Evolutionary conservation across 1,140 invertebrate species (phyloP).

Genomic region (Pygmarrhopalites habei): DNA sequence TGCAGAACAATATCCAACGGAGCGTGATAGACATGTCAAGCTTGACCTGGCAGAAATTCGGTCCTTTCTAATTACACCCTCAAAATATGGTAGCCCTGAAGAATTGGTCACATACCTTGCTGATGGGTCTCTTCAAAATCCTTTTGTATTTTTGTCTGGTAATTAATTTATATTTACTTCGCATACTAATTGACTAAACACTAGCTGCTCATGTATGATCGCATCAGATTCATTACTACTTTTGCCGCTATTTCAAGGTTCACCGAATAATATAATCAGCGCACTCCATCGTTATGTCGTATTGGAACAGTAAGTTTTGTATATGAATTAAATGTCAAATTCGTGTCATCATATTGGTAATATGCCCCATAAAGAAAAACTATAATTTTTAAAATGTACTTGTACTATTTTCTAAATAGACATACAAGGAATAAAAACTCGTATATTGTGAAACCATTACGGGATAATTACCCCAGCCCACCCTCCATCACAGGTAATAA

Average conservation of each 20-base stretch:
- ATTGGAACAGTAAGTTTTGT: constrained; percentile 45
- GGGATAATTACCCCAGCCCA: constrained; percentile 3
- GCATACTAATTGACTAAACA: too few species aligned
- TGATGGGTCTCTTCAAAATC: constrained; percentile 64
- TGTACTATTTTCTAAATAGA: background rate
- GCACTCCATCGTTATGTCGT: constrained; percentile 46
- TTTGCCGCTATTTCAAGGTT: too few species aligned
- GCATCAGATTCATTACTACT: too few species aligned
- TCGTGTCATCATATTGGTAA: too few species aligned
- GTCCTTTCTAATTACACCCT: constrained; percentile 21
- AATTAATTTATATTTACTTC: too few species aligned
- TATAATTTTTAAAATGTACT: too few species aligned
- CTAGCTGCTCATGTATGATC: too few species aligned
- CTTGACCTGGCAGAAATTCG: constrained; percentile 36
- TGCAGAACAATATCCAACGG: too few species aligned
- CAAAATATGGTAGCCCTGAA: constrained; percentile 8
- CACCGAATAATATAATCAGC: constrained; percentile 68
- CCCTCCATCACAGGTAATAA: too few species aligned
- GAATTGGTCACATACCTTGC: constrained; percentile 63
- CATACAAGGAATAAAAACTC: constrained; percentile 54
- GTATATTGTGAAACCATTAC: constrained; percentile 56
- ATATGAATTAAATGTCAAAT: too few species aligned
- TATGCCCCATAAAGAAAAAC: too few species aligned
- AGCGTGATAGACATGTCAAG: background rate
- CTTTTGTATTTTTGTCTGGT: constrained; percentile 80